Conservation (phyloP, 2,888 invertebrate species). For the Euclidia mi region DNA sequence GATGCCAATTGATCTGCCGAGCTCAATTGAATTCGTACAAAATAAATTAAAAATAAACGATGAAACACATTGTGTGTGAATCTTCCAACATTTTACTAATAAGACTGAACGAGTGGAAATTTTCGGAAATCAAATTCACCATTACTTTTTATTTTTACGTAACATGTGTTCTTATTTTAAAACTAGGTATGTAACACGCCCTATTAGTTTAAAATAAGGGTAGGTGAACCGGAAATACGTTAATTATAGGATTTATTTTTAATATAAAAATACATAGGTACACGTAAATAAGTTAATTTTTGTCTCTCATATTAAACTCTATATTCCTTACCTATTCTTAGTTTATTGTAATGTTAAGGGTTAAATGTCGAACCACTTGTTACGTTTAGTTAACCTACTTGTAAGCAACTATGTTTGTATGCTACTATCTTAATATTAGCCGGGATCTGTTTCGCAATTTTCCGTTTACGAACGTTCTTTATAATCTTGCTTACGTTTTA, state of each 20-base stretch:
- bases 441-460: constrained; percentile 67
- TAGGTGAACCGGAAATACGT: constrained; percentile 1
- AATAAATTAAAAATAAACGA: constrained; percentile 55
- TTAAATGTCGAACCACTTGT: constrained; percentile 13
- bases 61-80: constrained; percentile 54
- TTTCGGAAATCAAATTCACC: constrained; percentile 51
- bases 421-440: constrained; percentile 42
- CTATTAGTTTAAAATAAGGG: constrained; percentile 26
- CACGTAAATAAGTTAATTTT: constrained; percentile 8
- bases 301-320: constrained; percentile 9
- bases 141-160: constrained; percentile 30
- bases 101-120: constrained; percentile 75
- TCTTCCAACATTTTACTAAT: constrained; percentile 65
- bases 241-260: constrained; percentile 4
- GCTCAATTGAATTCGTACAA: constrained; percentile 75
- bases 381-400: constrained; percentile 18
- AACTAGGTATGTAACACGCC: constrained; percentile 53
- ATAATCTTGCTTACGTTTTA: constrained; percentile 51
- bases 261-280: background rate
- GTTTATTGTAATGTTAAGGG: constrained; percentile 1
- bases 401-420: constrained; percentile 19
- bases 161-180: constrained; percentile 62
- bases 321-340: constrained; percentile 10
- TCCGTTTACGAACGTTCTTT: constrained; percentile 37
- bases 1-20: constrained; percentile 47